A percentile compares a stretch with the other conserved stretches of the same genome.
These are phyloP conservation scores for Tachina grossa DNA, from an alignment of 2,888 invertebrate species.

Conservation along the genomic window DNA sequence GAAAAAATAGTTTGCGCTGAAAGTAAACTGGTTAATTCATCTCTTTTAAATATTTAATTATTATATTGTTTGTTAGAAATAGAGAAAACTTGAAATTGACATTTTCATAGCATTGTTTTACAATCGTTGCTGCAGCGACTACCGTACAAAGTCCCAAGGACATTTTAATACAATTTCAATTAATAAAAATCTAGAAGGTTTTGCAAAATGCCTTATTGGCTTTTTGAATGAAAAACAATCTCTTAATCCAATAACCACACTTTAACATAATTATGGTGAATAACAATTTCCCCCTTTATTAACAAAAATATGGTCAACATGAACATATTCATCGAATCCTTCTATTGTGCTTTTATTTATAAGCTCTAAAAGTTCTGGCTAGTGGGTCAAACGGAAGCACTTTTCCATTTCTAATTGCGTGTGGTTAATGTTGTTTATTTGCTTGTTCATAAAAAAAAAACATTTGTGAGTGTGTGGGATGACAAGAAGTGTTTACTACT, in stretches of 20 bases:
- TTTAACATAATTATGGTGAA: slow-evolving; percentile 50
- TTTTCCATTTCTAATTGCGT: background rate
- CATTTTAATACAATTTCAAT: background rate
- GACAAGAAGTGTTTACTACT: too few species aligned
- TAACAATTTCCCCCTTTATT: background rate
- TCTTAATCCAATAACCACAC: slow-evolving; percentile 46
- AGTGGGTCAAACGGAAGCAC: background rate
- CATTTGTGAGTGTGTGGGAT: too few species aligned
- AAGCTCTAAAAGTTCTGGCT: background rate
- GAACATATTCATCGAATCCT: background rate
- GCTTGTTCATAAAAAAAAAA: too few species aligned
- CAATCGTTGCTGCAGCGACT: slow-evolving; percentile 18
- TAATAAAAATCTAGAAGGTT: background rate
- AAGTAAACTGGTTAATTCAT: too few species aligned
- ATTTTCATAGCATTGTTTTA: background rate
- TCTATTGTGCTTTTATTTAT: background rate
- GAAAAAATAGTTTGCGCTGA: too few species aligned
- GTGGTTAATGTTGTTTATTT: too few species aligned
- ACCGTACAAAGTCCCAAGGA: slow-evolving; percentile 9
- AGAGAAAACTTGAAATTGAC: background rate
- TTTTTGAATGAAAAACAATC: slow-evolving; percentile 11
- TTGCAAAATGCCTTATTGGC: slow-evolving; percentile 41
- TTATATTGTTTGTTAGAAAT: too few species aligned
- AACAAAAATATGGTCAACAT: slow-evolving; percentile 11
- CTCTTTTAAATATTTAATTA: too few species aligned